A percentile compares a stretch with the other conserved stretches of the same genome.
Evolutionary conservation across 2,888 invertebrate species (phyloP).

Genomic region (Taenaris catops): DNA sequence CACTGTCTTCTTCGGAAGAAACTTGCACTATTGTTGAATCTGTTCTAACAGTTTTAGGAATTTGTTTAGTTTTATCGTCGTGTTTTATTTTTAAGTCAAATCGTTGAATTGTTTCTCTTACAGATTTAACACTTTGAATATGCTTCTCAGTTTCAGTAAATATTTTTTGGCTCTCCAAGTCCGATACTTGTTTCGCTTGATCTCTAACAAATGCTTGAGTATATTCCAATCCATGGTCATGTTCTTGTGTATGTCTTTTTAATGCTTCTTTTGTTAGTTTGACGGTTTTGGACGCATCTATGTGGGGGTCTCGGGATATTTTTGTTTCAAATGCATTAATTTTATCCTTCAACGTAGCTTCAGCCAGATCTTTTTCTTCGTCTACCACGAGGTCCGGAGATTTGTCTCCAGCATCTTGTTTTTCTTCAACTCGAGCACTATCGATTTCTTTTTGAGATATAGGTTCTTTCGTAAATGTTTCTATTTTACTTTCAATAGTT

Average conservation of each 20-base stretch:
- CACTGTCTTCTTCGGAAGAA: conserved; percentile 75
- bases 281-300: conserved; percentile 60
- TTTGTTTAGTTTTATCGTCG: conserved; percentile 54
- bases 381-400: conserved; percentile 63
- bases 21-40: conserved; percentile 75
- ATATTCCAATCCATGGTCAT: conserved; percentile 70
- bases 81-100: conserved; percentile 62
- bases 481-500: conserved; percentile 44
- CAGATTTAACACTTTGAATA: conserved; percentile 55
- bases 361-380: conserved; percentile 70
- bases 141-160: conserved; percentile 47
- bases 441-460: conserved; percentile 71
- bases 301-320: conserved; percentile 58
- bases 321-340: conserved; percentile 71
- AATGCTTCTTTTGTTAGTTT: conserved; percentile 75
- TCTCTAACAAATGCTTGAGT: conserved; percentile 75
- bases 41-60: conserved; percentile 64
- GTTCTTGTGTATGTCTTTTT: conserved; percentile 69
- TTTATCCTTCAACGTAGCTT: conserved; percentile 63
- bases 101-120: conserved; percentile 68
- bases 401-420: conserved; percentile 66
- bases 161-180: conserved; percentile 48
- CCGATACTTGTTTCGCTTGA: conserved; percentile 65
- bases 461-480: conserved; percentile 48
- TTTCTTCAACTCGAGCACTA: conserved; percentile 77